Percentiles rank a stretch among this genome's conserved stretches.
These are phyloP conservation scores for Cyclophora punctaria DNA, from an alignment of 2,888 invertebrate genomes.

Conservation along the genomic window DNA sequence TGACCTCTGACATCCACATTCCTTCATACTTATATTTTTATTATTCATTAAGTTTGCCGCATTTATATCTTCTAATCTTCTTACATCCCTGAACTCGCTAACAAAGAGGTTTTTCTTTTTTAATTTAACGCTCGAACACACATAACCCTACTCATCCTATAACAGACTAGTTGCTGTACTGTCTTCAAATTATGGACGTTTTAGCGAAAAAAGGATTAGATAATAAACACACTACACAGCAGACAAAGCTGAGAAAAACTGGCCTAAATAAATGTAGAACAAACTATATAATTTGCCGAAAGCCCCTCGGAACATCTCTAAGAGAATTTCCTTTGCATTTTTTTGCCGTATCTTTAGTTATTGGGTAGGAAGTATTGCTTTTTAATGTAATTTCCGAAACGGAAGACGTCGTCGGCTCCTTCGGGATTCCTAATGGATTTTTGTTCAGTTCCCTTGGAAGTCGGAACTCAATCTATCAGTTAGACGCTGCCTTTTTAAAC, in stretches of 20 bases:
- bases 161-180: no score
- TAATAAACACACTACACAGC: not conserved
- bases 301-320: conserved; percentile 9
- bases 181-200: no score
- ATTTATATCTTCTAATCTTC: conserved; percentile 8
- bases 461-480: conserved; percentile 41
- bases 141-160: conserved; percentile 23
- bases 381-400: conserved; percentile 72
- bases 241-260: not conserved
- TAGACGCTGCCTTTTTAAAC: conserved; percentile 26
- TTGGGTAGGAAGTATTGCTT: conserved; percentile 60
- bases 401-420: conserved; percentile 47
- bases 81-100: conserved; percentile 14
- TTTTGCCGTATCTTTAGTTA: conserved; percentile 48
- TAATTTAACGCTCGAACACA: conserved; percentile 47
- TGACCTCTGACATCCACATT: no score
- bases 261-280: not conserved
- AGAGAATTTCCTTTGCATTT: conserved; percentile 30
- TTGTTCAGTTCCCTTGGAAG: conserved; percentile 45
- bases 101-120: conserved; percentile 45
- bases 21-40: no score
- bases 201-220: not conserved
- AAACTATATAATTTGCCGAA: conserved; percentile 5
- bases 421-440: conserved; percentile 63
- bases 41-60: not conserved